Evolutionary conservation across 2,797 vertebrate genomes (phyloP), one percentile per base, ranked within the genome.

Genomic region (Oryzias sinensis): DNA sequence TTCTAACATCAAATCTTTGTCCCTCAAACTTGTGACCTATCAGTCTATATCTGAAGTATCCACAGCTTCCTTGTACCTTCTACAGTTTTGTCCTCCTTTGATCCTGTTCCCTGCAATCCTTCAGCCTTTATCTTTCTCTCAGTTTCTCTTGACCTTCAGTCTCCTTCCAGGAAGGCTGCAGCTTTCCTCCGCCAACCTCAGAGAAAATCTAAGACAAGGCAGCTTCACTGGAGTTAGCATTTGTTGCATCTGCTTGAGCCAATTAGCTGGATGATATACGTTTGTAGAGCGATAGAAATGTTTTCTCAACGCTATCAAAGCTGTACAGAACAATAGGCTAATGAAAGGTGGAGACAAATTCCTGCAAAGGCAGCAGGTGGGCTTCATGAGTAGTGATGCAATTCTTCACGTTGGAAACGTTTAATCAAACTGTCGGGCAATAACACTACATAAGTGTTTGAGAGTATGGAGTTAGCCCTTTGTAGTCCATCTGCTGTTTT

Each of bases 211-310:
- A 49, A 55, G 56, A 40, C 27, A 52, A 73, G 61, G 71, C 62
- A 17, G 54, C 29, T 85, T 85, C 70, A 66, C 41, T 15, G 1
- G 72, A 79, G 80, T 83, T 78, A 71, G 25, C 62, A 68, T 66
- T 76, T 51, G 58, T 46, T 74, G 63, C 75, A 74, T 76, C 76
- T 66, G 59, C 62, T 71, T 68, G 44, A 25, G 50, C 56, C 74
- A 67, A 83, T 82, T 79, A 76, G 56, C 37, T 17, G 56, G 52
- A 44, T 68, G 51, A 57, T 65, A 55, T 47, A 55, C 63, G 27
- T 58, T 63, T 64, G 63, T 74, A 59, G 62, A 65, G 64, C 52
- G 60, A 59, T 25, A 40, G 57, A 43, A 44, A 16, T 77, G 58
- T 71, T 79, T 72, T 76, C 70, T 61, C 24, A 22, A 15, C 25